Base-by-base conservation (phyloP, 2,888 invertebrate species). In the Ophioninae sp. region DNA sequence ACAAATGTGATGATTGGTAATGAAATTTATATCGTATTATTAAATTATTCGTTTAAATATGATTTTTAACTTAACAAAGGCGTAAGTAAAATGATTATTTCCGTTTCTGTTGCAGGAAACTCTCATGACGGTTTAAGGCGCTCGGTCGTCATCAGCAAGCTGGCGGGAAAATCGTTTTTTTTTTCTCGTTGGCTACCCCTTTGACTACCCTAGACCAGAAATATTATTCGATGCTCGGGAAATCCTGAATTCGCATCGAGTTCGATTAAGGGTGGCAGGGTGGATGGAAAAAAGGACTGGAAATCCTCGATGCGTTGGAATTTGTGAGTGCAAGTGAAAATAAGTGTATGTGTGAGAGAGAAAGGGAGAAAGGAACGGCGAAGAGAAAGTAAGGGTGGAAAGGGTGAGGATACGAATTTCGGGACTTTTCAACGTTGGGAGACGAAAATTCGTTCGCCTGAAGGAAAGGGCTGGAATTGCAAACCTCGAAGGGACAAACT, bases 241-340 rank as follows among this genome's bases (percentile, higher is more conserved):
- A 88, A 90, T 86, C 86, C 86, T 85, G 86, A 85, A 87, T 88
- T 86, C 89, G 87, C 88, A 89, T 90, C 87, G 88, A 83, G 82
- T 85, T 84, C 91, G 90, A 91, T 91, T 91, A 91, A 79, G 69
- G 82, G 86, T 83, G 5, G 50, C 50, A 17, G 3, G 3, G 13
- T 17, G 81, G 81, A 81, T 79, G 74, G 81, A 68, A 83, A 79
- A 74, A 68, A 30, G 81, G 57, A 64, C 79, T 61, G 50, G 64
- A 67, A 62, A 23, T 21, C 13, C 61, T 79, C 61, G 30, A n/a
- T 50, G 50, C 74, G 23, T 61, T 68, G 23, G 37, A 68, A 79
- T 79, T 67, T 50, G 70, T 75, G 37, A 59, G 72, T 50, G 70
- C 73, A 37, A 56, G 72, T 69, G 78, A 72, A 75, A 83, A 79